Conservation (phyloP, 1,140 invertebrate species). For the Adoxophyes honmai region DNA sequence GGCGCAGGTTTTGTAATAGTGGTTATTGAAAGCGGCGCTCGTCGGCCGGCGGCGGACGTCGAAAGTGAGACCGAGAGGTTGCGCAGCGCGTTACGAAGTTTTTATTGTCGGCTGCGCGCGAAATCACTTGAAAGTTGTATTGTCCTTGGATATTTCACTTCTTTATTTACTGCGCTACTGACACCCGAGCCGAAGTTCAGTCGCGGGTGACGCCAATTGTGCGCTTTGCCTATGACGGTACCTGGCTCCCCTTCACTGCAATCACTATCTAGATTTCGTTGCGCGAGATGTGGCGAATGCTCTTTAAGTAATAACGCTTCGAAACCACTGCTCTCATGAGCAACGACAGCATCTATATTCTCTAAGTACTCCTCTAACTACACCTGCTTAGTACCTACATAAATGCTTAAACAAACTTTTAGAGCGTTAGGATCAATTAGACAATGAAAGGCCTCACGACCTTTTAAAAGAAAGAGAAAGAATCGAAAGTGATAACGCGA, state of each 20-base stretch:
- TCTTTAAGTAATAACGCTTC: constrained; percentile 25
- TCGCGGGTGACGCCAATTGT: constrained; percentile 56
- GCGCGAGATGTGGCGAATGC: constrained; percentile 24
- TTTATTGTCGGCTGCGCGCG: constrained; percentile 74
- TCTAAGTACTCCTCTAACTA: not conserved
- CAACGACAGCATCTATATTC: not conserved
- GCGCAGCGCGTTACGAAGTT: constrained; percentile 73
- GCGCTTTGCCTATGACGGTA: constrained; percentile 48
- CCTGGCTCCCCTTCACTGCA: constrained; percentile 58
- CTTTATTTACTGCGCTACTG: constrained; percentile 71
- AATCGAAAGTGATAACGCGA: too few relatives aligned
- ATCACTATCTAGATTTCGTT: constrained; percentile 39
- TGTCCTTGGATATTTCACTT: constrained; percentile 76
- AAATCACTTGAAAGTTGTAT: constrained; percentile 76
- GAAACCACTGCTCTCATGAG: not conserved
- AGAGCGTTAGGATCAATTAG: not conserved
- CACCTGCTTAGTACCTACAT: not conserved
- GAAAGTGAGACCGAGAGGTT: constrained; percentile 73
- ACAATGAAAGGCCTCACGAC: too few relatives aligned
- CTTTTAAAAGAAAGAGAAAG: too few relatives aligned
- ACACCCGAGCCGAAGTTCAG: constrained; percentile 64
- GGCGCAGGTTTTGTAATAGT: constrained; percentile 62
- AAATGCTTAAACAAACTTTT: not conserved
- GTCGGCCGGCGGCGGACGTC: constrained; percentile 53
- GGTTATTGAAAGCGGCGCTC: constrained; percentile 59